phyloP scores from a whole-genome alignment of 2,888 invertebrate genomes.

The Drosophila mercatorum region DNA sequence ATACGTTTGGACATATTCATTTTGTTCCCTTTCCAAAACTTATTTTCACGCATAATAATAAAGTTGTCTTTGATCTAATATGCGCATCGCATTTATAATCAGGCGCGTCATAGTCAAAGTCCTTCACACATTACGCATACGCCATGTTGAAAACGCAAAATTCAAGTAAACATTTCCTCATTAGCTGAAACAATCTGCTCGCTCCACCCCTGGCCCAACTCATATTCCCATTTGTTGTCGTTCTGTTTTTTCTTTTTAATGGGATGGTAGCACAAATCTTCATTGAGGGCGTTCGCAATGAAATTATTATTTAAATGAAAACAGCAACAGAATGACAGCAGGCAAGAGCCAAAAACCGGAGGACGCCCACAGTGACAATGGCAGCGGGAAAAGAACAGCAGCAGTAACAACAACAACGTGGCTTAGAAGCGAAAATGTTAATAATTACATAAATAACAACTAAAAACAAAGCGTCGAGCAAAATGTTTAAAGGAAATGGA shows the following conservation, averaged over 20 bases:
- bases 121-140: constrained; percentile 35
- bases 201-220: background rate
- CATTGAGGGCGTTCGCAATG: constrained; percentile 72
- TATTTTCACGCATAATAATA: constrained; percentile 7
- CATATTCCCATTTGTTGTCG: background rate
- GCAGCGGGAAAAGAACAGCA: constrained; percentile 38
- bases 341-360: constrained; percentile 21
- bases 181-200: constrained; percentile 33
- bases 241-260: constrained; percentile 1
- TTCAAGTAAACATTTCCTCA: constrained; percentile 52
- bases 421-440: constrained; percentile 68
- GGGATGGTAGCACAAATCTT: constrained; percentile 25
- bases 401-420: constrained; percentile 20
- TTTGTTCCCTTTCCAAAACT: background rate
- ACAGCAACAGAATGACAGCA: constrained; percentile 57
- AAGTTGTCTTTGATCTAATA: constrained; percentile 52
- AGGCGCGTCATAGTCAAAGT: constrained; percentile 11
- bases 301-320: constrained; percentile 82
- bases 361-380: constrained; percentile 44
- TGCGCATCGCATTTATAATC: constrained; percentile 43
- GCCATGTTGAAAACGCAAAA: constrained; percentile 21
- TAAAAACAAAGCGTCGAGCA: constrained; percentile 67
- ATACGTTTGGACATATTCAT: background rate
- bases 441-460: constrained; percentile 79
- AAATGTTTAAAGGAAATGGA: constrained; percentile 49